These are phyloP conservation scores for Bolborhynchus lineola DNA, from an alignment of 2,113 vertebrate genomes.

Conservation along the genomic window DNA sequence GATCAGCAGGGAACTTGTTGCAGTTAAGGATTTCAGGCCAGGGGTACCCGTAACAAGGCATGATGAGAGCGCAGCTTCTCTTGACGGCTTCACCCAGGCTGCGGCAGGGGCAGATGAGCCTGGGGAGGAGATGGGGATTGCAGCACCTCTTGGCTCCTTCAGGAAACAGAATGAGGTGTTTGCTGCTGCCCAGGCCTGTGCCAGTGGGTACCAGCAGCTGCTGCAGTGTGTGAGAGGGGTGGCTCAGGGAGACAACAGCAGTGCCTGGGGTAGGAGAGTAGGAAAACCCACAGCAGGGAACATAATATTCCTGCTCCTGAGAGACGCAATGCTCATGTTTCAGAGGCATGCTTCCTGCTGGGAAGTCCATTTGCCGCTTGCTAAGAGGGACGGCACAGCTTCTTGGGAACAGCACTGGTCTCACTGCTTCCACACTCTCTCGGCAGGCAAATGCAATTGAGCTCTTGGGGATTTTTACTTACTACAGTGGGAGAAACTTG, in stretches of 20 bases:
- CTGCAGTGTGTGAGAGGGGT: accelerated
- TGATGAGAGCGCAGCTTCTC: conserved; percentile 82
- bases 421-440: not conserved
- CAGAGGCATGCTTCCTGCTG: not conserved
- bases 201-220: not conserved
- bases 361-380: not conserved
- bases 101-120: conserved; percentile 80
- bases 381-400: not conserved
- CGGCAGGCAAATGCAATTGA: not conserved
- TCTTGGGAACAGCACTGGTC: not conserved
- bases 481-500: not conserved
- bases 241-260: accelerated
- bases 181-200: not conserved
- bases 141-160: not conserved
- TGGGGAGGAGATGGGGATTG: not conserved
- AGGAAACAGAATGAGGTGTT: not conserved
- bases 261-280: not conserved
- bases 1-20: conserved; percentile 79
- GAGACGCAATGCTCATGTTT: not conserved
- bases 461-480: not conserved
- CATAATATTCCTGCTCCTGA: not conserved
- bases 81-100: conserved; percentile 81
- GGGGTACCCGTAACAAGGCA: conserved; percentile 82
- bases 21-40: conserved; percentile 84
- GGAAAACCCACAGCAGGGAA: not conserved